A percentile compares a stretch with the other conserved stretches of the same genome.
Evolutionary conservation across 2,797 vertebrate species (phyloP).

Genomic region (Thalassophryne amazonica): DNA sequence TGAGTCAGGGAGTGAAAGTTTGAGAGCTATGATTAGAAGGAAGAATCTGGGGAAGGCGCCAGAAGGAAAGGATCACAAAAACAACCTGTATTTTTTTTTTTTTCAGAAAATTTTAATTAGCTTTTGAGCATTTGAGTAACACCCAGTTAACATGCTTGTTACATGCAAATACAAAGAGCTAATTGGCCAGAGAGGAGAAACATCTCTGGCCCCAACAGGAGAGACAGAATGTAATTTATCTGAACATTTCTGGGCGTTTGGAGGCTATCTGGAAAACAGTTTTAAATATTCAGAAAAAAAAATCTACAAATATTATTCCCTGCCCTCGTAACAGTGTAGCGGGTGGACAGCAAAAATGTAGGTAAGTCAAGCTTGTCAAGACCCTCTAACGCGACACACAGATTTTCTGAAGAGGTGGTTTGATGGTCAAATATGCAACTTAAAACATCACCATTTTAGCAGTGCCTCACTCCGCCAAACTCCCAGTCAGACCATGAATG

Average conservation of each 20-base stretch:
- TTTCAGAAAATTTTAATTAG: conserved; percentile 67
- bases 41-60: conserved; percentile 11
- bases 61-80: conserved; percentile 23
- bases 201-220: conserved; percentile 42
- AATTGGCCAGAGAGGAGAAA: conserved; percentile 67
- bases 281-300: too few relatives aligned
- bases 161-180: conserved; percentile 64
- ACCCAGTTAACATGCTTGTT: conserved; percentile 76
- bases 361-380: too few relatives aligned
- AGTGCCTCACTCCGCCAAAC: too few relatives aligned
- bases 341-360: too few relatives aligned
- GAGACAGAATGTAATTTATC: conserved; percentile 48
- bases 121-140: conserved; percentile 65
- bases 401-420: too few relatives aligned
- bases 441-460: too few relatives aligned
- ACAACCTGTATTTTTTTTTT: conserved; percentile 33
- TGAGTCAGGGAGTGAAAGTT: conserved; percentile 2
- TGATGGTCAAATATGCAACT: too few relatives aligned
- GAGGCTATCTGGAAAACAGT: conserved; percentile 43
- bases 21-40: conserved; percentile 14
- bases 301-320: too few relatives aligned
- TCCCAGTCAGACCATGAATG: too few relatives aligned
- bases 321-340: too few relatives aligned
- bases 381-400: too few relatives aligned
- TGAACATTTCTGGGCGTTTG: conserved; percentile 45